Percentiles rank a stretch among this genome's conserved stretches.
Conservation (phyloP, 2,797 vertebrate genomes). For the Chromobotia macracanthus region DNA sequence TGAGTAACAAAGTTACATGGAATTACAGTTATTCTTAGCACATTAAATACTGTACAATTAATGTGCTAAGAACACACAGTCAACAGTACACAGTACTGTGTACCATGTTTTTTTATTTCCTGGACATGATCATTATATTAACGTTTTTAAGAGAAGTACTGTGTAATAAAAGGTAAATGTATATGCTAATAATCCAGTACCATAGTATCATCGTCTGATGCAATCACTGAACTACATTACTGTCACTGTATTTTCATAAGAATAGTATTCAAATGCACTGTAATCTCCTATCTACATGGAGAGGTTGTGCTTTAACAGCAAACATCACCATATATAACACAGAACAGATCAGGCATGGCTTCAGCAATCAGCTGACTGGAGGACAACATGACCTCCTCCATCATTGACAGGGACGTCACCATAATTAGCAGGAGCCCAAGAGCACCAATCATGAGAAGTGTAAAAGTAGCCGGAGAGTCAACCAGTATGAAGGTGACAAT, state of each 20-base stretch:
- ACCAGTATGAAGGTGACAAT: slow-evolving; percentile 44
- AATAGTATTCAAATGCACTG: neutral
- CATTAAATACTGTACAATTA: no score
- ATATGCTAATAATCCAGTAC: neutral
- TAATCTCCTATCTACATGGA: neutral
- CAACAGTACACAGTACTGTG: no score
- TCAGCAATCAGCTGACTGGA: slow-evolving; percentile 2
- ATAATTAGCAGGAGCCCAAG: slow-evolving; percentile 30
- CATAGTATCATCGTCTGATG: neutral
- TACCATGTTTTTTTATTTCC: no score
- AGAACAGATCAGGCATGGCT: neutral
- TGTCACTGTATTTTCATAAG: neutral
- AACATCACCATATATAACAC: neutral
- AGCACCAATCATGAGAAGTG: neutral
- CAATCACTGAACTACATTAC: neutral
- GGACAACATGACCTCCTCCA: slow-evolving; percentile 13
- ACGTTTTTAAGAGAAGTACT: no score
- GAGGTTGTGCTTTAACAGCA: neutral
- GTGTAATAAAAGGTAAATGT: no score
- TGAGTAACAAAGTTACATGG: no score
- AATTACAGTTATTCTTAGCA: no score
- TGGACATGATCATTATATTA: no score
- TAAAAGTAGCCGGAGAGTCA: slow-evolving; percentile 9
- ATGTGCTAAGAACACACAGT: no score
- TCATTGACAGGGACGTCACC: slow-evolving; percentile 4